Conservation (phyloP, 2,888 invertebrate genomes). For the Hydraecia micacea region DNA sequence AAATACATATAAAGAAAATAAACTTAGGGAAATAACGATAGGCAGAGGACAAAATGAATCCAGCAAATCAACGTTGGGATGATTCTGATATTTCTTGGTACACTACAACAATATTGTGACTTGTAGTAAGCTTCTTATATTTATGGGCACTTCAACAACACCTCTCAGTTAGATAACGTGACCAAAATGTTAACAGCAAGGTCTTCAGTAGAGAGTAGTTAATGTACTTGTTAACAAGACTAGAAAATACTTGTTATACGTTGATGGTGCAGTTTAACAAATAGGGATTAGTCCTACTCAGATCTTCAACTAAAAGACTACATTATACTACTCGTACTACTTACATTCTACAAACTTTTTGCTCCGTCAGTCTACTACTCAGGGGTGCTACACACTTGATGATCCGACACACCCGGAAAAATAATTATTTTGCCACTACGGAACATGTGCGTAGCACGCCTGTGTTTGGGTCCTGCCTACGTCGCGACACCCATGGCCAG, state of each 20-base stretch:
- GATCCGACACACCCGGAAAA: not conserved
- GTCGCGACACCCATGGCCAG: slow-evolving; percentile 20
- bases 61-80: not conserved
- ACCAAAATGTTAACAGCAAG: no score
- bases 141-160: not conserved
- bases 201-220: no score
- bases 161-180: not conserved
- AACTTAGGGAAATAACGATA: not conserved
- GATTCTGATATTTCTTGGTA: not conserved
- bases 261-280: not conserved
- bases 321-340: no score
- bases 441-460: not conserved
- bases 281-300: not conserved
- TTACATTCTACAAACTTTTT: not conserved
- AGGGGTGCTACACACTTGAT: not conserved
- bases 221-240: no score
- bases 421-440: not conserved
- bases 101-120: not conserved
- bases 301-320: no score
- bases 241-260: not conserved
- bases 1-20: not conserved
- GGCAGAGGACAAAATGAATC: not conserved
- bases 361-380: no score
- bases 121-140: not conserved
- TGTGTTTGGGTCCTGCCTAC: not conserved